phyloP scores from a whole-genome alignment of 2,797 vertebrate genomes.

The Silurus lanzhouensis region DNA sequence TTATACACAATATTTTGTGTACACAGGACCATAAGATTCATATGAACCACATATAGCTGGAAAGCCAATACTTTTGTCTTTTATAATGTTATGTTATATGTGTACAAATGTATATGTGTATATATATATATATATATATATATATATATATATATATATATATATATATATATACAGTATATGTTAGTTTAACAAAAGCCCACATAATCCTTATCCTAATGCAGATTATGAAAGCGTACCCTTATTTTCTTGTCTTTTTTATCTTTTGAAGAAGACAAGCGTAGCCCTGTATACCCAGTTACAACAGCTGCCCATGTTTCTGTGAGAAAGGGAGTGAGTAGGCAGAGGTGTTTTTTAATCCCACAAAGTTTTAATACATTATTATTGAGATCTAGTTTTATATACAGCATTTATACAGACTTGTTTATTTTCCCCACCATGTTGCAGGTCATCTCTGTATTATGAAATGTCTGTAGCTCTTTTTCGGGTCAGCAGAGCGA shows the following conservation, averaged over 20 bases:
- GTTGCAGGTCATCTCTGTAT: constrained; percentile 27
- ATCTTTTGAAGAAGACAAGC: not conserved
- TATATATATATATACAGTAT: too few relatives aligned
- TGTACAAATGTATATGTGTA: too few relatives aligned
- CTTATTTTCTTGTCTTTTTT: not conserved
- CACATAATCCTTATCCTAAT: not conserved
- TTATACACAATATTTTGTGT: too few relatives aligned
- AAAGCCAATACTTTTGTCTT: too few relatives aligned
- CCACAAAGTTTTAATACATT: not conserved
- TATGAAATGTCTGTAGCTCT: constrained; percentile 1
- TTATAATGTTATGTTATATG: too few relatives aligned
- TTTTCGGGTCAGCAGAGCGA: constrained; percentile 19
- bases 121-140: too few relatives aligned
- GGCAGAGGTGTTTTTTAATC: not conserved
- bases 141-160: too few relatives aligned
- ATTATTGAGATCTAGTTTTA: not conserved
- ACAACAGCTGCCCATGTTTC: not conserved
- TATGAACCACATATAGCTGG: too few relatives aligned
- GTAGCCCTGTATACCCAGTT: not conserved
- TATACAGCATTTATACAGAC: not conserved
- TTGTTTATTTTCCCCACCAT: not conserved
- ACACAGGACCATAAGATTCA: too few relatives aligned
- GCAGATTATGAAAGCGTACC: not conserved
- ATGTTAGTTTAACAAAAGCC: not conserved
- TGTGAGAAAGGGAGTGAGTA: not conserved